phyloP scores from a whole-genome alignment of 2,113 vertebrate species.

The Bufo gargarizans region DNA sequence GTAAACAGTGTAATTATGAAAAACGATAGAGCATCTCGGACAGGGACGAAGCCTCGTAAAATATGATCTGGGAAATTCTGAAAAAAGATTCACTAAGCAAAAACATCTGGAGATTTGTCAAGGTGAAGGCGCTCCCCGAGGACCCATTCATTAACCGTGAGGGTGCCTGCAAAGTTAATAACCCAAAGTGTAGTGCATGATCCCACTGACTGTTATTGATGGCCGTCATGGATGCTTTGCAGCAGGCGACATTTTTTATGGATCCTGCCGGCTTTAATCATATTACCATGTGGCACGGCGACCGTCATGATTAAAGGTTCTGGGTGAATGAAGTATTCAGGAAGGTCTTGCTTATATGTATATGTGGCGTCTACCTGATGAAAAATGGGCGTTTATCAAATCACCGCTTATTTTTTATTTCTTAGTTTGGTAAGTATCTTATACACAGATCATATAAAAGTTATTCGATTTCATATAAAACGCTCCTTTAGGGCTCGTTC shows the following conservation, averaged over 20 bases:
- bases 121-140: slow-evolving; percentile 9
- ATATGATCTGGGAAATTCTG: neutral
- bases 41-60: neutral
- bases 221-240: neutral
- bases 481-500: too few species aligned
- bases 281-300: neutral
- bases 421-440: neutral
- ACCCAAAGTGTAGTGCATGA: neutral
- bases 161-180: neutral
- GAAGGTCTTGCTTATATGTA: neutral
- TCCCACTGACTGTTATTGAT: slow-evolving; percentile 14
- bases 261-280: slow-evolving; percentile 5
- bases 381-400: neutral
- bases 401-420: neutral
- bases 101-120: slow-evolving; percentile 45
- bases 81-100: neutral
- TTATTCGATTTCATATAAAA: too few species aligned
- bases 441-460: neutral
- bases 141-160: slow-evolving; percentile 12
- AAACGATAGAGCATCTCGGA: neutral
- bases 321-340: neutral
- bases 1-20: slow-evolving; percentile 42
- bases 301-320: neutral
- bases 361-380: neutral
- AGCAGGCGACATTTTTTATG: neutral